phyloP scores from a whole-genome alignment of 2,797 vertebrate species.

The Synaphobranchus kaupii region DNA sequence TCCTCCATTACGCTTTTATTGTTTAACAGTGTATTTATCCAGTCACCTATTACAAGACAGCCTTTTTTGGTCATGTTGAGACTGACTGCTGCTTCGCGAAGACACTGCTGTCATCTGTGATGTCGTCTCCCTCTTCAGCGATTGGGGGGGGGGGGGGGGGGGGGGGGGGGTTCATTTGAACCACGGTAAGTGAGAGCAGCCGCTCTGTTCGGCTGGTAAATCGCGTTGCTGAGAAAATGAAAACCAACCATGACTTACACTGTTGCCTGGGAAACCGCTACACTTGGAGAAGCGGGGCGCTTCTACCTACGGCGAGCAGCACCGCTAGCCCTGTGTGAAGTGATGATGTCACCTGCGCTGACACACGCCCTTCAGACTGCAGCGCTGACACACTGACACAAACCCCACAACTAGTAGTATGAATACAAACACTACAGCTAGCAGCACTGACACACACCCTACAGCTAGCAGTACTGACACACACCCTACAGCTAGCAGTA shows the following conservation, averaged over 20 bases:
- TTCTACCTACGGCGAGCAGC: not conserved
- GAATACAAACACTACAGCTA: not conserved
- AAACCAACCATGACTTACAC: slow-evolving; percentile 9
- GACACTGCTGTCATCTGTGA: not conserved
- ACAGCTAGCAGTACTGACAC: not conserved
- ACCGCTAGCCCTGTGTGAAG: not conserved
- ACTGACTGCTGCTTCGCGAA: not conserved
- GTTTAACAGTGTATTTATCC: not conserved
- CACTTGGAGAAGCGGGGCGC: slow-evolving; percentile 3
- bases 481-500: not conserved
- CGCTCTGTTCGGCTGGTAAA: not conserved
- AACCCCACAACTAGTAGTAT: not conserved
- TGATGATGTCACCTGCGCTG: not conserved
- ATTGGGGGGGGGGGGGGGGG: not conserved
- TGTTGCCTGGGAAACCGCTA: not conserved
- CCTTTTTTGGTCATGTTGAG: not conserved
- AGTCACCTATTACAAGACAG: not conserved
- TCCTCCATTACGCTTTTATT: not conserved
- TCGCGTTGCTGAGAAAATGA: not conserved
- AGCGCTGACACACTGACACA: not conserved
- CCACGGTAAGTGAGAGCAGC: not conserved
- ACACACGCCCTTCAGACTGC: not conserved
- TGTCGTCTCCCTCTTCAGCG: not conserved
- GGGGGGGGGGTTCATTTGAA: not conserved
- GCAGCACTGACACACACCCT: not conserved